Base-by-base conservation (phyloP, 2,888 invertebrate genomes). In the Callyntrura guangdongensis region DNA sequence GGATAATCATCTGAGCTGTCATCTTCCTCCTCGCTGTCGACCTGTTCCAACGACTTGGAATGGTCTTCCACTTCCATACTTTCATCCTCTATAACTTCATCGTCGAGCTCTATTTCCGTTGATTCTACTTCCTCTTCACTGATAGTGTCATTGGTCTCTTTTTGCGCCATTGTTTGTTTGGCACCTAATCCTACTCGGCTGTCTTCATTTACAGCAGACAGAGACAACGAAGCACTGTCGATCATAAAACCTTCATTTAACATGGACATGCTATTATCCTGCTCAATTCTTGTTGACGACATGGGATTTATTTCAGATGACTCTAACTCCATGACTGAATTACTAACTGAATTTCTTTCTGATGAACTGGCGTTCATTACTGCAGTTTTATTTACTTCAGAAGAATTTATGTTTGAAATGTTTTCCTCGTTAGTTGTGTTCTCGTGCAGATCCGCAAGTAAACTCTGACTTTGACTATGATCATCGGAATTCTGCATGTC, bases 161-260 rank as follows among this genome's bases (percentile, higher is more conserved):
- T 27, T n/a, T 69, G 27, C 8, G n/a, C 1, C 8, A n/a, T 25
- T n/a, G 59, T 81, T 22, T 25, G 49, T 22, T 36, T 12, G 14
- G 74, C 6, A 22, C 22, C 25, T 22, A 22, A 64, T 11, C 22
- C 6, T 22, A 22, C 20, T 5, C 25, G 61, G 22, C 61, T 64
- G 25, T 64, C n/a, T 0, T 59, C 59, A 81, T 83, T 61, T 20
- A 61, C 61, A 2, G 64, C 83, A 12, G 83, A 61, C 1, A 83
- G 9, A 9, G 45, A 61, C 64, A 83, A 25, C 9, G 61, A 61
- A 0, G 56, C 81, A 9, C 81, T 81, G 17, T 81, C 81, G 20
- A 81, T 81, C 20, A 81, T 53, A 59, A 81, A 81, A 4, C 81
- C 81, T 81, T 81, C 59, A 22, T 81, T 61, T 12, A 81, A n/a